phyloP scores from a whole-genome alignment of 2,797 vertebrate species.

The Momotus momota region DNA sequence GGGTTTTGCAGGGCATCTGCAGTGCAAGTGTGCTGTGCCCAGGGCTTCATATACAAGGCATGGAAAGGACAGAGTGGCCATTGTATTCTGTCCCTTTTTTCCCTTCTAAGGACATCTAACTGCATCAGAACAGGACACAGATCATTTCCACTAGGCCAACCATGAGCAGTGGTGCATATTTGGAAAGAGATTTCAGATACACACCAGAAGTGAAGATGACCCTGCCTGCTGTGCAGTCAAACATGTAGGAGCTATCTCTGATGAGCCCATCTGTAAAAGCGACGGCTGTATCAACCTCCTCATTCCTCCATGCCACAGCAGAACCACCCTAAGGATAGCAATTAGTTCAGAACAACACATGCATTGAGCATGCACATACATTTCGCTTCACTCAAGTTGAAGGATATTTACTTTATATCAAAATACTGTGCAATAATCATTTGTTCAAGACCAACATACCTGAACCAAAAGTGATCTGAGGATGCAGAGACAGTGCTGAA shows the following conservation, averaged over 20 bases:
- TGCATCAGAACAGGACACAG: background rate
- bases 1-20: background rate
- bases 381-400: background rate
- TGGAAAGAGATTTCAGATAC: background rate
- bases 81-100: background rate
- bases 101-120: background rate
- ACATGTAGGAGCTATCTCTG: background rate
- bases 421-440: background rate
- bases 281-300: background rate
- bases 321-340: background rate
- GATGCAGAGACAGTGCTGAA: background rate
- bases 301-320: background rate
- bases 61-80: background rate
- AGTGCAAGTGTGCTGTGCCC: background rate
- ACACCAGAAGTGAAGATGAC: fast-evolving
- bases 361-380: fast-evolving
- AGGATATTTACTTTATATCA: background rate
- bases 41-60: background rate
- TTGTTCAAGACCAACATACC: background rate
- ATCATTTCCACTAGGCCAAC: background rate
- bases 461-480: background rate
- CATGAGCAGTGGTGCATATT: fast-evolving
- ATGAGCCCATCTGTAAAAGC: background rate
- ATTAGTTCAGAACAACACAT: background rate
- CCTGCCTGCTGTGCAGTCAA: background rate